Percentiles rank a stretch among this genome's conserved stretches.
phyloP scores from a whole-genome alignment of 2,888 invertebrate genomes.

The Ectropis crepuscularia region DNA sequence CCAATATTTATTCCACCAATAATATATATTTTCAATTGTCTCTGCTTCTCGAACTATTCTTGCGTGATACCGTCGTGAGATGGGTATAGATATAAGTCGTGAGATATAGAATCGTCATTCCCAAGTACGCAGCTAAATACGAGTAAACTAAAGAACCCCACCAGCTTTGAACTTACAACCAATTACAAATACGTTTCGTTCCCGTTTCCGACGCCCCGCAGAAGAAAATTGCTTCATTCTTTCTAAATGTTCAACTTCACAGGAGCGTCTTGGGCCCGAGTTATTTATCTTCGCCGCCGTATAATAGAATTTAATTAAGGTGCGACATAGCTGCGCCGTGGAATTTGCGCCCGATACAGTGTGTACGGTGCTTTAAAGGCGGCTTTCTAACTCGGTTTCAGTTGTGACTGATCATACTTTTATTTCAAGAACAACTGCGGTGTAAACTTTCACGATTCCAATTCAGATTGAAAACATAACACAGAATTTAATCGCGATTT shows the following conservation, averaged over 20 bases:
- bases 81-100: too few species aligned
- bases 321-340: constrained; percentile 74
- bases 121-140: not conserved
- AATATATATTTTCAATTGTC: too few species aligned
- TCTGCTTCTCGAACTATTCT: too few species aligned
- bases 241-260: constrained; percentile 69
- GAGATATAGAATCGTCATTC: not conserved
- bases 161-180: constrained; percentile 42
- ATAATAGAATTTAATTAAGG: constrained; percentile 84
- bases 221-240: constrained; percentile 77
- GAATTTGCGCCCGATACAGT: constrained; percentile 67
- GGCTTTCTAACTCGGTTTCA: not conserved
- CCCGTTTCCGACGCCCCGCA: constrained; percentile 55
- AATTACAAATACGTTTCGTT: constrained; percentile 57
- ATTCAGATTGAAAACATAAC: too few species aligned
- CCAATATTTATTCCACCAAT: too few species aligned
- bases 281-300: constrained; percentile 80
- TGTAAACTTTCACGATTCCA: too few species aligned
- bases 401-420: not conserved
- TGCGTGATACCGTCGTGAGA: too few species aligned
- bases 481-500: too few species aligned
- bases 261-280: constrained; percentile 61
- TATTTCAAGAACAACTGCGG: too few species aligned
- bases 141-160: constrained; percentile 41
- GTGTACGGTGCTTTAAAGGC: constrained; percentile 38